Evolutionary conservation across 2,888 invertebrate species (phyloP).

Genomic region (Caenorhabditis japonica): DNA sequence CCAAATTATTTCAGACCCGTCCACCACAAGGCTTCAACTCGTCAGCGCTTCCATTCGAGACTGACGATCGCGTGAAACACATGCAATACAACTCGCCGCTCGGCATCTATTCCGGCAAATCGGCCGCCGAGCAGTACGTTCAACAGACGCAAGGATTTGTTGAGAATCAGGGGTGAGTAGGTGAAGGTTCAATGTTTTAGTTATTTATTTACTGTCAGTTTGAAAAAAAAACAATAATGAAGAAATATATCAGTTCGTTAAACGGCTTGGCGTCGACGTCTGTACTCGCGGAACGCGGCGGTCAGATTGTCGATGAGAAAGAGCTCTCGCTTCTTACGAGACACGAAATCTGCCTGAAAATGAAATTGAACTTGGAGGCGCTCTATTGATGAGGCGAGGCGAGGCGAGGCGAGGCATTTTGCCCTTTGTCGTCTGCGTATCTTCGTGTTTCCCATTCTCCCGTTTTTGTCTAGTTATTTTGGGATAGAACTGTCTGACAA

Average conservation of each 20-base stretch:
- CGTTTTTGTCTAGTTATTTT: too few relatives aligned
- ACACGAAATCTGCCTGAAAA: conserved; percentile 26
- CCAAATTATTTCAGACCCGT: conserved; percentile 39
- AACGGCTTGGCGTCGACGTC: conserved; percentile 18
- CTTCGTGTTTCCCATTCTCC: too few relatives aligned
- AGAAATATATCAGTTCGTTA: too few relatives aligned
- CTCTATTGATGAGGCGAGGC: too few relatives aligned
- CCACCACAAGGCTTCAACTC: conserved; percentile 67
- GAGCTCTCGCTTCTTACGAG: conserved; percentile 34
- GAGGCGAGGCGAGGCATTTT: too few relatives aligned
- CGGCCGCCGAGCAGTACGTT: conserved; percentile 72
- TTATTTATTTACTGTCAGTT: too few relatives aligned
- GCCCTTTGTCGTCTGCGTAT: too few relatives aligned
- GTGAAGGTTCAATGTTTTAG: not conserved
- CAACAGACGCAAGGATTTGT: conserved; percentile 71
- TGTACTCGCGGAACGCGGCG: conserved; percentile 34
- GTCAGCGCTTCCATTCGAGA: conserved; percentile 63
- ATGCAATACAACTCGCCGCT: conserved; percentile 64
- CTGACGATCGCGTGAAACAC: conserved; percentile 67
- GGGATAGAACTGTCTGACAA: too few relatives aligned
- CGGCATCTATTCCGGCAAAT: conserved; percentile 66
- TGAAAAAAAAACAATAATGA: too few relatives aligned
- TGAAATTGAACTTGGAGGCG: too few relatives aligned
- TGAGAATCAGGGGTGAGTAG: conserved; percentile 60
- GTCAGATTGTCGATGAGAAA: conserved; percentile 40